Evolutionary conservation across 2,797 vertebrate species (phyloP).

Genomic region (Neopelma chrysocephalum): DNA sequence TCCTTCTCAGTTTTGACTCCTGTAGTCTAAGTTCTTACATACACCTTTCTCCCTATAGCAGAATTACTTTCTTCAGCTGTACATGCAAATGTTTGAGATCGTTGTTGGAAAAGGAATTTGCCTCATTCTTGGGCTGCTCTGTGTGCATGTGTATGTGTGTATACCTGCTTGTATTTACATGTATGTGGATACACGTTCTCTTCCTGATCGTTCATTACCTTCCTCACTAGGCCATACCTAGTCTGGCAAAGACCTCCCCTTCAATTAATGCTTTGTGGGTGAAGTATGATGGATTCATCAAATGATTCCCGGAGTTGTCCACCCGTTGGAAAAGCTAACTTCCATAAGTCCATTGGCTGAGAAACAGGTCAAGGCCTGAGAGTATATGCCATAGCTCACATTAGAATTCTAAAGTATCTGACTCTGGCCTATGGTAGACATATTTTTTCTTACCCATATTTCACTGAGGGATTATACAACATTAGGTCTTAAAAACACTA

Average conservation of each 20-base stretch:
- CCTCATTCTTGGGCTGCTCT: not conserved
- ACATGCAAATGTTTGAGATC: not conserved
- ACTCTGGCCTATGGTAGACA: fast-evolving
- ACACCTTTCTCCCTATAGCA: fast-evolving
- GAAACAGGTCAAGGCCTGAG: not conserved
- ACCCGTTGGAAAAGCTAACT: not conserved
- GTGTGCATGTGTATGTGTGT: fast-evolving
- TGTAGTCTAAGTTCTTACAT: not conserved
- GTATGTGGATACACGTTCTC: not conserved
- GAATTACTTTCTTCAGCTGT: not conserved
- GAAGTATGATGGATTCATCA: not conserved
- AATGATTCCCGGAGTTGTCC: not conserved
- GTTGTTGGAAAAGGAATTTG: not conserved
- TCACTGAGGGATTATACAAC: not conserved
- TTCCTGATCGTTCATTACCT: not conserved
- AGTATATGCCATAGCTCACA: not conserved
- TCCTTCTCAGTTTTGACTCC: not conserved
- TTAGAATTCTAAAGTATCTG: not conserved
- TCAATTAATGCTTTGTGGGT: not conserved
- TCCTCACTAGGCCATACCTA: not conserved
- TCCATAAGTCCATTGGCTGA: not conserved
- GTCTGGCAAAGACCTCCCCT: not conserved
- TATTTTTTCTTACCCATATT: not conserved
- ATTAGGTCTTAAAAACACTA: not conserved
- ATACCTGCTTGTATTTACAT: not conserved